These are phyloP conservation scores for Asbolus verrucosus DNA, from an alignment of 1,140 invertebrate species.

Conservation along the genomic window DNA sequence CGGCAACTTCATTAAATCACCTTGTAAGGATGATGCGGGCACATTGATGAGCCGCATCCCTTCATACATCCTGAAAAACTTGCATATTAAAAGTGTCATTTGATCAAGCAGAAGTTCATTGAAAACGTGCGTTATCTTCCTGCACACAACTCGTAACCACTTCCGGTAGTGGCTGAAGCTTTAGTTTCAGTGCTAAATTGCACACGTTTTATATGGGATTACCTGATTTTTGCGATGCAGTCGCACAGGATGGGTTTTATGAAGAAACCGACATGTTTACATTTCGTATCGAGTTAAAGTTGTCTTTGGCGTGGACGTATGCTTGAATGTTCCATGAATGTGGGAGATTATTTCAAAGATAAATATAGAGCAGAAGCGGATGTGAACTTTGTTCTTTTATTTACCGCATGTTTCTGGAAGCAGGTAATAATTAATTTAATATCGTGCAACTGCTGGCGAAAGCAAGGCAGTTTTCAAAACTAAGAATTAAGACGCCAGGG, in stretches of 20 bases:
- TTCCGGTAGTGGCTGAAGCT: constrained; percentile 1
- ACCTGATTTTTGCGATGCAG: constrained; percentile 32
- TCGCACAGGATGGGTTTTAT: neutral
- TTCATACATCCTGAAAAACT: constrained; percentile 11
- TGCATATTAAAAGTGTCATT: constrained; percentile 2
- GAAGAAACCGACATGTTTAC: constrained; percentile 22
- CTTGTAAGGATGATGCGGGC: neutral
- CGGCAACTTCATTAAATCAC: constrained; percentile 20
- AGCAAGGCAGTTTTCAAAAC: too few species aligned
- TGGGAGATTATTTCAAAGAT: constrained; percentile 18
- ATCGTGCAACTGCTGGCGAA: too few species aligned
- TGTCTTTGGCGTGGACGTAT: constrained; percentile 1
- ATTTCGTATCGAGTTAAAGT: constrained; percentile 5
- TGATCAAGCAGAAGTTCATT: constrained; percentile 25
- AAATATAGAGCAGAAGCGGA: constrained; percentile 28
- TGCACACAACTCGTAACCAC: neutral
- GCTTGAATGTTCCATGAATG: constrained; percentile 25
- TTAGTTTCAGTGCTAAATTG: constrained; percentile 13
- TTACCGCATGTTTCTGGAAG: neutral
- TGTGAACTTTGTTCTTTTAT: constrained; percentile 34
- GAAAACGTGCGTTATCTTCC: constrained; percentile 21
- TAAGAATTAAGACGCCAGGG: too few species aligned
- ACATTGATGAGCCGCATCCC: constrained; percentile 13
- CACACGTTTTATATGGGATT: constrained; percentile 27
- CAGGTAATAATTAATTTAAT: constrained; percentile 15